Evolutionary conservation across 2,888 invertebrate genomes (phyloP).

Genomic region (Pandemis corylana): DNA sequence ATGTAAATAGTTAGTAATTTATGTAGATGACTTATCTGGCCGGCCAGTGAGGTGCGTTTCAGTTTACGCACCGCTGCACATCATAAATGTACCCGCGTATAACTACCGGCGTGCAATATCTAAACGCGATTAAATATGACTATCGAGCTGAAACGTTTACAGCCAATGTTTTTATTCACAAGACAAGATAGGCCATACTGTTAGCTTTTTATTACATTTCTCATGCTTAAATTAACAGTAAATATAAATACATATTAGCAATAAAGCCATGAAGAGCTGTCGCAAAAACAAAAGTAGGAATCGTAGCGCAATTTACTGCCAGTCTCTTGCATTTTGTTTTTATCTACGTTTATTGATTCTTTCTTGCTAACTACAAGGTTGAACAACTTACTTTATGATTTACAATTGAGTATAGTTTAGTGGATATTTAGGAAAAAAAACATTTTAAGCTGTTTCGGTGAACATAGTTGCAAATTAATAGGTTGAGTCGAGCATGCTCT

Average conservation of each 20-base stretch:
- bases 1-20: slow-evolving; percentile 34
- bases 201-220: not conserved
- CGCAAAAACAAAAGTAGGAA: not conserved
- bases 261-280: slow-evolving; percentile 7
- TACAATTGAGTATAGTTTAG: not conserved
- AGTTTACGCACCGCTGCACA: slow-evolving; percentile 47
- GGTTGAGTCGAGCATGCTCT: slow-evolving; percentile 46
- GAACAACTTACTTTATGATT: not conserved
- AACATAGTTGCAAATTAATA: slow-evolving; percentile 53
- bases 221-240: slow-evolving; percentile 4
- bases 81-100: slow-evolving; percentile 41
- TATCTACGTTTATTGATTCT: not conserved
- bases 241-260: slow-evolving; percentile 4
- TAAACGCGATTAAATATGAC: not conserved
- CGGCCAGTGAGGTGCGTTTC: slow-evolving; percentile 48
- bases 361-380: not conserved
- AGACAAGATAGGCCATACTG: not conserved
- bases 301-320: not conserved
- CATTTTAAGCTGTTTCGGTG: slow-evolving; percentile 47
- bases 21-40: slow-evolving; percentile 38
- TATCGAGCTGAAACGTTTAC: not conserved
- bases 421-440: slow-evolving; percentile 38
- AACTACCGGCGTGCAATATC: slow-evolving; percentile 34
- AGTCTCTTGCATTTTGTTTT: not conserved
- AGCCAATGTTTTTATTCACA: slow-evolving; percentile 2